These are phyloP conservation scores for Emydura subglobosa DNA, from an alignment of 2,113 vertebrate species.

Conservation along the genomic window DNA sequence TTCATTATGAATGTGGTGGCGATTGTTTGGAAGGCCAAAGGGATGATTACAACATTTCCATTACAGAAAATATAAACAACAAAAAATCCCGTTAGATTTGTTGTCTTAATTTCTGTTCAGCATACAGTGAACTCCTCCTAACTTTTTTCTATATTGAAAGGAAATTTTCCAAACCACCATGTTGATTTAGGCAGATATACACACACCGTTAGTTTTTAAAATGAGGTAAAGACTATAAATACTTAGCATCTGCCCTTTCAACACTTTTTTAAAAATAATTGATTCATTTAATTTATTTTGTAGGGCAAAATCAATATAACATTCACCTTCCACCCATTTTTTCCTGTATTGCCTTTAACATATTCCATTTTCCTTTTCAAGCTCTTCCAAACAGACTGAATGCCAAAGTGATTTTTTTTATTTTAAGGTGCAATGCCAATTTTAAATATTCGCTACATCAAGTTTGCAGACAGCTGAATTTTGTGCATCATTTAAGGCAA, in stretches of 20 bases:
- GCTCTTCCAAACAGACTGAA: background rate
- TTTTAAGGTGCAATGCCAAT: background rate
- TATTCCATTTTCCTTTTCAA: background rate
- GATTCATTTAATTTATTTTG: conserved; percentile 19
- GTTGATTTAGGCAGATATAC: background rate
- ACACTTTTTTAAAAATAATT: background rate
- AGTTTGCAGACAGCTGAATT: background rate
- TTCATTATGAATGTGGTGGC: background rate
- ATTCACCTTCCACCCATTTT: background rate
- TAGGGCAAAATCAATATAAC: conserved; percentile 4
- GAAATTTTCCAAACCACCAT: background rate
- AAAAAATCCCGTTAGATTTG: background rate
- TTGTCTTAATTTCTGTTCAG: background rate
- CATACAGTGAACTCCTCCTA: background rate
- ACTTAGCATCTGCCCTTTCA: background rate
- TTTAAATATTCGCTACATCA: background rate
- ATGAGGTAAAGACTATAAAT: background rate
- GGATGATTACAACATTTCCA: background rate
- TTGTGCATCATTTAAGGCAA: background rate
- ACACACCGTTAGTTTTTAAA: background rate
- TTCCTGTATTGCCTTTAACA: background rate
- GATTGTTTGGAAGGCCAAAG: background rate
- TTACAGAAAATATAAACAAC: background rate
- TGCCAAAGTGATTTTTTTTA: background rate
- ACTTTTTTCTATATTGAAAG: background rate